Evolutionary conservation across 2,113 vertebrate genomes (phyloP), one percentile per base, ranked within the genome.

Genomic region (Muscicapa adusta): DNA sequence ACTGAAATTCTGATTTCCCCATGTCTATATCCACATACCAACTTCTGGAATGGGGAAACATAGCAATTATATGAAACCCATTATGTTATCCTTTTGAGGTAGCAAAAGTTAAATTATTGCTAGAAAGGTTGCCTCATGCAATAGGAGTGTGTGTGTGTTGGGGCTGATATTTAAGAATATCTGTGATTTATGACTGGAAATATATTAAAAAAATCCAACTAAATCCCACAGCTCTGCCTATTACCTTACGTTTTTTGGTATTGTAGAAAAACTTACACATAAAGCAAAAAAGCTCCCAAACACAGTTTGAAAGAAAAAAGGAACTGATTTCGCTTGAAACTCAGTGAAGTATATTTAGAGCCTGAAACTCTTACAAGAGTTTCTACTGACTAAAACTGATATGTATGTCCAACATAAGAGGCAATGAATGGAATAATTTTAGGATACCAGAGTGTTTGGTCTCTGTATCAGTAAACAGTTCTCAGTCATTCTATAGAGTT

Each of bases 191-290:
- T 50, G 57, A 56, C 80, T 84, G 38, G 48, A 68, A 89, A 51
- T n/a, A 34, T 18, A 24, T 20, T 24, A 48, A 2, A 2, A 6
- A 84, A 85, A 82, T 31, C 23, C 33, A 38, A 1, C 0, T 0
- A 20, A 36, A 83, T 45, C 8, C 15, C 16, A 51, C 17, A 84
- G 66, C n/a, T 74, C 54, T 90, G 50, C 50, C 31, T 4, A 3
- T 43, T 88, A 36, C 13, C 15, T 87, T 20, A 9, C 18, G 50
- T 19, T 66, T 82, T 88, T 45, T 40, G n/a, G 10, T 87, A 26
- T 40, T 60, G 36, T 14, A 68, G 74, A 40, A 56, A 60, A 81
- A 85, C 51, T 25, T n/a, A 58, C 4, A 1, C 31, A 28, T 29
- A 73, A 25, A 67, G 11, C 25, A 81, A 76, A 90, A 25, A 66